Evolutionary conservation across 2,888 invertebrate genomes (phyloP), one percentile per base, ranked within the genome.

Genomic region (Fragum sueziense): DNA sequence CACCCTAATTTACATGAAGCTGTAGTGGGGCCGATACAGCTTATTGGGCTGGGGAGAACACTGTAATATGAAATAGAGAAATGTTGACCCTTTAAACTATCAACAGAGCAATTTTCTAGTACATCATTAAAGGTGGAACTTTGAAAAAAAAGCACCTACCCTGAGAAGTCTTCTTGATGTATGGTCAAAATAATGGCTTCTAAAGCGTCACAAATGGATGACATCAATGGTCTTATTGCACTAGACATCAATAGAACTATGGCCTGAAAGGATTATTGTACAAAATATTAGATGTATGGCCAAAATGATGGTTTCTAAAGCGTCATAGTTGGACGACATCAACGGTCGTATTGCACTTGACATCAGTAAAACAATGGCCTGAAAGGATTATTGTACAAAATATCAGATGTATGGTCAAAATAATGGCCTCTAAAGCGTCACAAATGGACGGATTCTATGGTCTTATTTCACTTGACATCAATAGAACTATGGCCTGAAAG

Each of bases 221-320:
- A 95, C 82, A 94, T 91, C 87, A 95, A 90, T 94, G 95, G 95
- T 77, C 93, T 91, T 22, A 95, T 89, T 17, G 94, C 91, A 76
- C 87, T 88, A 17, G 88, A 88, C 93, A 93, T 93, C 82, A 93
- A 79, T 29, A 87, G 76, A 17, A 91, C 91, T 34, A 47, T 47
- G 47, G 47, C 47, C 47, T 47, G 47, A 14, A 47, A 9, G 95
- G 90, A 96, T 96, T 92, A 96, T 96, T 84, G 95, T n/a, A n/a
- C n/a, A n/a, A n/a, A n/a, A n/a, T n/a, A n/a, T n/a, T n/a, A n/a
- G 94, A 93, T 99, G 98, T 95, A 99, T 97, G 25, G 98, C 98
- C 84, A 97, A 95, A 37, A 99, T 94, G 87, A 99, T 98, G 54
- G 97, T 97, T 92, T 96, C 97, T 37, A 98, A 95, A 0, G 98